Evolutionary conservation across 1,140 invertebrate genomes (phyloP).

Genomic region (Phymorhynchus buccinoides): DNA sequence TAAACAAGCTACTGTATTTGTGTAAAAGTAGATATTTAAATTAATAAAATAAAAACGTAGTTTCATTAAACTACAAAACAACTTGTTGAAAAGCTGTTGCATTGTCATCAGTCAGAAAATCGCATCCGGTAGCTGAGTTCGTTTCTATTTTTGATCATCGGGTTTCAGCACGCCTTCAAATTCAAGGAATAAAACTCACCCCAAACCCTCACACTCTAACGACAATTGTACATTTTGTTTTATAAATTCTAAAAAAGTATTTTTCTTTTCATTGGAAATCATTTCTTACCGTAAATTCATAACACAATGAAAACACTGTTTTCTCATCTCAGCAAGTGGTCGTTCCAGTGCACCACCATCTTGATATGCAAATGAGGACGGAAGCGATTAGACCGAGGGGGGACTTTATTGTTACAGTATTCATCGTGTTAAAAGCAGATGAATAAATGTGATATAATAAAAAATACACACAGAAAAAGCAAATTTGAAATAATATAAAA

Average conservation of each 20-base stretch:
- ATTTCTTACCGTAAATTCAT: not conserved
- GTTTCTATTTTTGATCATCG: not conserved
- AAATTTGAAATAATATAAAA: no score
- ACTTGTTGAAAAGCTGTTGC: no score
- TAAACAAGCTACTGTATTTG: no score
- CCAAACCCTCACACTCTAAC: not conserved
- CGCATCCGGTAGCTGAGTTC: conserved; percentile 20
- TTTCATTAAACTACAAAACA: no score
- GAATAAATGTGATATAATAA: no score
- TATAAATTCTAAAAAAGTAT: not conserved
- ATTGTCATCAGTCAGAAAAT: not conserved
- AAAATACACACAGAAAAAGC: no score
- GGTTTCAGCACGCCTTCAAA: not conserved
- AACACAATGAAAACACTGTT: conserved; percentile 7
- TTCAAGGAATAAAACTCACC: not conserved
- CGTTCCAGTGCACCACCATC: conserved; percentile 23
- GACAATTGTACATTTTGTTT: not conserved
- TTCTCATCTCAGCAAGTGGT: conserved; percentile 1
- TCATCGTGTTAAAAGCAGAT: no score
- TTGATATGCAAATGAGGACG: conserved; percentile 28
- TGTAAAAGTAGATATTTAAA: no score
- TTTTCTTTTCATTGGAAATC: not conserved
- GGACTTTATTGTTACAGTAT: not conserved
- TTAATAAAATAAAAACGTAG: no score
- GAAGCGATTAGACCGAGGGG: not conserved